Evolutionary conservation across 2,113 vertebrate species (phyloP), one percentile per base, ranked within the genome.

Genomic region (Vidua macroura): DNA sequence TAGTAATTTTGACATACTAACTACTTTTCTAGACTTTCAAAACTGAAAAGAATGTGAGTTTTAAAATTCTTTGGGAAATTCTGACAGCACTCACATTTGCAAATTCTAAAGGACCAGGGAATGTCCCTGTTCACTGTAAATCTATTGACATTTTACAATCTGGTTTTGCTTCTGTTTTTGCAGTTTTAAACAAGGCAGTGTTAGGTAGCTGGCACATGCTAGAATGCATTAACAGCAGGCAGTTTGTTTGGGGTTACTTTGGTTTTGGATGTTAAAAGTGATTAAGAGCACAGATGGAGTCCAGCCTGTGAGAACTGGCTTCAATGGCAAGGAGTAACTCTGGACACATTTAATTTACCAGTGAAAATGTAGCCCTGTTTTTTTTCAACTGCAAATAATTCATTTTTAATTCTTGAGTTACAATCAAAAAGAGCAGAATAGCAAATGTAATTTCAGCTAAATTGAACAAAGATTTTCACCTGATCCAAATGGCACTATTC

Each of bases 41-140:
- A 88, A 39, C 3, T 11, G 39, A 41, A 55, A 87, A 59, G 3
- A 39, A 51, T 10, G 1, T 14, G 16, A 0, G 0, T 1, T 51
- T 74, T 85, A 60, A 24, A 64, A 13, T 68, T 80, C 10, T 64
- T 52, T 37, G 9, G 15, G 27, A 60, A 80, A 51, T 74, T 83
- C 17, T 46, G 20, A 24, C 9, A 66, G 9, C 23, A 39, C 4
- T 66, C 22, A 3, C 25, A 35, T 41, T 52, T 66, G 19, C 59
- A 77, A 13, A 64, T 62, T 64, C 18, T 22, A 31, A 56, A 73
- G 28, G 10, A 55, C 2, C 1, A 13, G 24, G 7, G 9, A 18
- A 52, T 19, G 8, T 9, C 6, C 11, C 22, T 39, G 21, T 46
- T 44, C 25, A 41, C 12, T 58, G 24, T 15, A 51, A 72, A 79